Conservation (phyloP, 2,888 invertebrate genomes). For the Microplitis manilae region DNA sequence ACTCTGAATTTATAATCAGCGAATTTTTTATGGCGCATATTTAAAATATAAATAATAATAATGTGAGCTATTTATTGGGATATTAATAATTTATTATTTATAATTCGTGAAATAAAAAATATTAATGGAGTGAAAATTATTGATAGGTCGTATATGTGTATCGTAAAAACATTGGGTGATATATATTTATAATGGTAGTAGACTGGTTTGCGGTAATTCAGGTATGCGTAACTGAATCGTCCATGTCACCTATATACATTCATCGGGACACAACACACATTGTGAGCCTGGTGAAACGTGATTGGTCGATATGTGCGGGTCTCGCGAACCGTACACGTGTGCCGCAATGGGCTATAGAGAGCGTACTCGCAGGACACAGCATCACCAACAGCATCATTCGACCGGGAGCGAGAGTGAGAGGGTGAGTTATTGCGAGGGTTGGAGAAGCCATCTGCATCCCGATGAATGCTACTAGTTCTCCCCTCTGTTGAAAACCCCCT, state of each 20-base stretch:
- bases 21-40: too few species aligned
- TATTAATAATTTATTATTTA: conserved; percentile 19
- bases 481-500: conserved; percentile 60
- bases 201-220: not conserved
- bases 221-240: conserved; percentile 22
- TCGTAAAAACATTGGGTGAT: too few species aligned
- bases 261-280: not conserved
- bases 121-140: not conserved
- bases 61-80: too few species aligned
- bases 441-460: conserved; percentile 71
- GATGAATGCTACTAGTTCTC: conserved; percentile 67
- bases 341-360: conserved; percentile 31
- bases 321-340: conserved; percentile 38
- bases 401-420: conserved; percentile 38
- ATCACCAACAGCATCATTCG: not conserved
- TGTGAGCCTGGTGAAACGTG: conserved; percentile 38
- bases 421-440: conserved; percentile 59
- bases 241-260: conserved; percentile 23
- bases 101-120: not conserved
- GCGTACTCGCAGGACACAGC: not conserved
- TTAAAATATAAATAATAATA: too few species aligned
- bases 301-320: conserved; percentile 34
- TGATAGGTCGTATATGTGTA: not conserved
- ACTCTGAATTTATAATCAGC: too few species aligned
- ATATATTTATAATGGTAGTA: too few species aligned